These are phyloP conservation scores for Sebastes vulpes DNA, from an alignment of 2,797 vertebrate genomes.

Conservation along the genomic window DNA sequence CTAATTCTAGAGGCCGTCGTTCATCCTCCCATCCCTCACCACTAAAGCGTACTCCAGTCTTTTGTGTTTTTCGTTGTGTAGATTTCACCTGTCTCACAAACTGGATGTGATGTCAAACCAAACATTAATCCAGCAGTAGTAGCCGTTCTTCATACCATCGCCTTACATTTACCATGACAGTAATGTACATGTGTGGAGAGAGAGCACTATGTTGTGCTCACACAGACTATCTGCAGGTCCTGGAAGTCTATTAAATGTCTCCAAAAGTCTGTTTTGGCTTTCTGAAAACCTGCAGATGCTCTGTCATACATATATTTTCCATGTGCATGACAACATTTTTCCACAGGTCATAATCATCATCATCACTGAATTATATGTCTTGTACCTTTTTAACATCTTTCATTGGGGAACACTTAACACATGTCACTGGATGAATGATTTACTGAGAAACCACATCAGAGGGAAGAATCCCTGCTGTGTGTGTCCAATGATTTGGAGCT, in stretches of 20 bases:
- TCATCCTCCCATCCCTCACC: constrained; percentile 1
- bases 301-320: background rate
- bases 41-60: background rate
- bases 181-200: background rate
- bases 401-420: background rate
- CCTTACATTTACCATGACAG: background rate
- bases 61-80: background rate
- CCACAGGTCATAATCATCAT: constrained; percentile 14
- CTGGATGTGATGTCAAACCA: background rate
- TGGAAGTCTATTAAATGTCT: background rate
- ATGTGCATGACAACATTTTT: background rate
- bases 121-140: background rate
- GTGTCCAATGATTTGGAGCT: background rate
- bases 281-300: constrained; percentile 2
- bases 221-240: background rate
- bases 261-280: background rate
- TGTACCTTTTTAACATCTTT: background rate
- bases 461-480: background rate
- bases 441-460: background rate
- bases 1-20: background rate
- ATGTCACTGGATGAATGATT: background rate
- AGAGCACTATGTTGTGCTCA: background rate
- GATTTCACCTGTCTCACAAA: background rate
- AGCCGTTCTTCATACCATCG: background rate
- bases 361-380: background rate